These are phyloP conservation scores for Argentina silus DNA, from an alignment of 2,797 vertebrate genomes.

Conservation along the genomic window DNA sequence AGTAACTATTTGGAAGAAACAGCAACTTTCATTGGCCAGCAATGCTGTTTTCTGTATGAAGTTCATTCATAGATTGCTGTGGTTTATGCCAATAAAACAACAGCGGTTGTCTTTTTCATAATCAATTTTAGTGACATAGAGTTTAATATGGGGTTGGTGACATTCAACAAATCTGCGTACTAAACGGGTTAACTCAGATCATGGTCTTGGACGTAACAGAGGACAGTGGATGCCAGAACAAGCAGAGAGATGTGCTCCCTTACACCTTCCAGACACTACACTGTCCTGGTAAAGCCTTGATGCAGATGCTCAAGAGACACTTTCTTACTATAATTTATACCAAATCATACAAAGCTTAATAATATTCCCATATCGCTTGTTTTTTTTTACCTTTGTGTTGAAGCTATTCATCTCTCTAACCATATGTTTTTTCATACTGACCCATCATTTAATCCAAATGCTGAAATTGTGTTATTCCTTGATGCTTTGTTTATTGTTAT, in stretches of 20 bases:
- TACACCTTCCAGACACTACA: too few relatives aligned
- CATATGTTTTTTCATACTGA: not conserved
- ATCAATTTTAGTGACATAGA: not conserved
- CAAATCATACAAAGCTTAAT: not conserved
- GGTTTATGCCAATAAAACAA: not conserved
- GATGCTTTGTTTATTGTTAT: not conserved
- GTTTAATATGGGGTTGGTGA: not conserved
- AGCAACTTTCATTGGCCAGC: constrained; percentile 14
- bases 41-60: constrained; percentile 13
- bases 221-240: not conserved
- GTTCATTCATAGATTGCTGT: constrained; percentile 12
- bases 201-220: not conserved
- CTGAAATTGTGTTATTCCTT: constrained; percentile 16
- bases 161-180: not conserved
- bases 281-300: not conserved
- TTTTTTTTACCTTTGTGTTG: not conserved
- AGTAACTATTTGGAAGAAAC: constrained; percentile 16
- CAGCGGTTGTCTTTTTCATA: not conserved
- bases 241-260: not conserved
- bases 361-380: not conserved
- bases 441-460: constrained; percentile 1
- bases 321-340: not conserved
- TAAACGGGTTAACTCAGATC: not conserved
- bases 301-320: not conserved
- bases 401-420: not conserved